Evolutionary conservation across 2,113 vertebrate species (phyloP), one percentile per base, ranked within the genome.

Genomic region (Malaclemys terrapin): DNA sequence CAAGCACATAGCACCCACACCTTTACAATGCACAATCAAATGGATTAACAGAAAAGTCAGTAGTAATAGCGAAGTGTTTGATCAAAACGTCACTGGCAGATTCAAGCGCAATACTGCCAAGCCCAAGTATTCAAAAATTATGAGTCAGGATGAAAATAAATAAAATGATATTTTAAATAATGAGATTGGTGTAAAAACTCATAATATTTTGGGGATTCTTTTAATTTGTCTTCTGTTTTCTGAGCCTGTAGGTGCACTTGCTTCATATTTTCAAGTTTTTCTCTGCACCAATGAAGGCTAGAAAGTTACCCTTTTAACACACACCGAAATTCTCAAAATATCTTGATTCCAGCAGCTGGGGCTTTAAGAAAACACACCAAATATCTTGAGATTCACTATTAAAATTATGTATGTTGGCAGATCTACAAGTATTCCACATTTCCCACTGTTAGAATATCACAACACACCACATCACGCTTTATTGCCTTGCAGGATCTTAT

Each of bases 141-240:
- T 88, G 75, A 17, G 87, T 85, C 52, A 96, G 82, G n/a, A 12
- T 81, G 80, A 35, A 31, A 75, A 87, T 52, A 56, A 75, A 87
- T 47, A 49, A 93, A 38, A 49, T 1, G 2, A 29, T 0, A 54
- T 42, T 75, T 57, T 78, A 49, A 90, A 88, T 35, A n/a, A 19
- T 17, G 31, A 65, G 62, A 62, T 62, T 62, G 29, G 12, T 87
- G 47, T 47, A 22, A 69, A 72, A 76, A 57, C 0, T 24, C 0
- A 2, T 8, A 42, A 9, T 52, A 53, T 0, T 27, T 50, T 54
- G 1, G 0, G 50, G 3, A 17, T 88, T 4, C 12, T 1, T 49
- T 62, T 89, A 79, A 45, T 80, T 3, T 1, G 75, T 2, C 85
- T 85, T 1, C 6, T 52, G 5, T 5, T 80, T 78, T 8, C 57